These are phyloP conservation scores for Brachycybe producta DNA, from an alignment of 2,888 invertebrate species.

Conservation along the genomic window DNA sequence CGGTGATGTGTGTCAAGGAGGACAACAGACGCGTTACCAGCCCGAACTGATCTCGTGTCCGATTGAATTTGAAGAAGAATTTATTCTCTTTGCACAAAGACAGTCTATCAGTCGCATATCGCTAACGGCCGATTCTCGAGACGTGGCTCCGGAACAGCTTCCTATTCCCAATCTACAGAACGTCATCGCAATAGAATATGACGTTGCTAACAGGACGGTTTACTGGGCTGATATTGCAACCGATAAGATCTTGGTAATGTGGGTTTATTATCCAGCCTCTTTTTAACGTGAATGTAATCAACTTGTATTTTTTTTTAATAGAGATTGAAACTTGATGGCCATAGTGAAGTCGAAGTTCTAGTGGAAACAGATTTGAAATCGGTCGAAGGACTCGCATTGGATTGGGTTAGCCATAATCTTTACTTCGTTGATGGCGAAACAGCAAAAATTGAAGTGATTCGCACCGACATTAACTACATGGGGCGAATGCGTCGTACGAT, in stretches of 20 bases:
- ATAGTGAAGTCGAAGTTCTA: constrained; percentile 50
- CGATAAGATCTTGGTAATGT: constrained; percentile 52
- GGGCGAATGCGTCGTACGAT: constrained; percentile 66
- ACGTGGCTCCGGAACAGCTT: constrained; percentile 30
- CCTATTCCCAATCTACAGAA: constrained; percentile 59
- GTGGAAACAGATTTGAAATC: constrained; percentile 61
- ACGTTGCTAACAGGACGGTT: constrained; percentile 66
- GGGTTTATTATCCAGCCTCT: not conserved
- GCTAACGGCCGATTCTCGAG: constrained; percentile 34
- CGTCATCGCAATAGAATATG: constrained; percentile 75
- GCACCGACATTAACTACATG: constrained; percentile 47
- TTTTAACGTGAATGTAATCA: not conserved
- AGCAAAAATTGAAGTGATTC: constrained; percentile 66
- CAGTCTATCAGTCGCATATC: constrained; percentile 61
- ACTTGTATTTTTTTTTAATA: constrained; percentile 20
- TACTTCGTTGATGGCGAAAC: constrained; percentile 75
- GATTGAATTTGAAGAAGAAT: constrained; percentile 46
- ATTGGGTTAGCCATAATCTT: constrained; percentile 73
- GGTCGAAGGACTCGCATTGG: constrained; percentile 76
- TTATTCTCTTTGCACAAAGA: constrained; percentile 64
- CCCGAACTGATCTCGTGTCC: constrained; percentile 49
- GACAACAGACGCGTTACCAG: constrained; percentile 50
- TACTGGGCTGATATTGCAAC: constrained; percentile 77
- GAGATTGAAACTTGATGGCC: constrained; percentile 47
- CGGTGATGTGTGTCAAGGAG: constrained; percentile 65